Conservation (phyloP, 2,888 invertebrate genomes). For the Macrosoma leucophasiata region DNA sequence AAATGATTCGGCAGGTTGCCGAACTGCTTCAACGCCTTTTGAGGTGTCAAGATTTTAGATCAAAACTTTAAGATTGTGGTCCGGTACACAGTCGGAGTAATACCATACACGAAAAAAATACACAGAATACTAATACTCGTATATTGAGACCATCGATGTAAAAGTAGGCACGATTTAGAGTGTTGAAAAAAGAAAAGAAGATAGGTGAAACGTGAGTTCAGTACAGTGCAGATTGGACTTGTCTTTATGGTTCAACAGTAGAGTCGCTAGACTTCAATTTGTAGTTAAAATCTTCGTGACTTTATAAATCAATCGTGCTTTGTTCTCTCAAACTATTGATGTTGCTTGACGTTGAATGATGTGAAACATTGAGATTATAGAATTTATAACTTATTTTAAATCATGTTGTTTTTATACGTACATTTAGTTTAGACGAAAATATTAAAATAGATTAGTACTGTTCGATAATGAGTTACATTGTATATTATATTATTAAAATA, state of each 20-base stretch:
- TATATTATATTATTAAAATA: slow-evolving; percentile 38
- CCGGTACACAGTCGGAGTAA: too few species aligned
- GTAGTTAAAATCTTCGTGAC: slow-evolving; percentile 55
- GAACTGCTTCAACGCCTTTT: too few species aligned
- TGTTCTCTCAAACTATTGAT: slow-evolving; percentile 60
- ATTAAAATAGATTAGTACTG: slow-evolving; percentile 66
- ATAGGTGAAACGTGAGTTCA: too few species aligned
- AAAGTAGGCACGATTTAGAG: too few species aligned
- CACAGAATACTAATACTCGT: too few species aligned
- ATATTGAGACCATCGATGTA: too few species aligned
- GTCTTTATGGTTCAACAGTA: slow-evolving; percentile 47
- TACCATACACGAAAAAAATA: too few species aligned
- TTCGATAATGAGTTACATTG: slow-evolving; percentile 56
- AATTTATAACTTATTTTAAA: slow-evolving; percentile 58
- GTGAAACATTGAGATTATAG: slow-evolving; percentile 60
- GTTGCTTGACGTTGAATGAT: slow-evolving; percentile 70
- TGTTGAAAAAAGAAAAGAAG: too few species aligned
- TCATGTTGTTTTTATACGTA: slow-evolving; percentile 56
- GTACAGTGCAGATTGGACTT: too few species aligned
- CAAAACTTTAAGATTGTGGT: too few species aligned
- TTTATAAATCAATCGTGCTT: slow-evolving; percentile 53
- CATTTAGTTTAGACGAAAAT: slow-evolving; percentile 65
- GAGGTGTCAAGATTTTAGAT: too few species aligned
- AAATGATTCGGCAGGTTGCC: too few species aligned
- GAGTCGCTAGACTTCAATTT: slow-evolving; percentile 71